These are phyloP conservation scores for Entomobrya proxima DNA, from an alignment of 2,888 invertebrate species.

Conservation along the genomic window DNA sequence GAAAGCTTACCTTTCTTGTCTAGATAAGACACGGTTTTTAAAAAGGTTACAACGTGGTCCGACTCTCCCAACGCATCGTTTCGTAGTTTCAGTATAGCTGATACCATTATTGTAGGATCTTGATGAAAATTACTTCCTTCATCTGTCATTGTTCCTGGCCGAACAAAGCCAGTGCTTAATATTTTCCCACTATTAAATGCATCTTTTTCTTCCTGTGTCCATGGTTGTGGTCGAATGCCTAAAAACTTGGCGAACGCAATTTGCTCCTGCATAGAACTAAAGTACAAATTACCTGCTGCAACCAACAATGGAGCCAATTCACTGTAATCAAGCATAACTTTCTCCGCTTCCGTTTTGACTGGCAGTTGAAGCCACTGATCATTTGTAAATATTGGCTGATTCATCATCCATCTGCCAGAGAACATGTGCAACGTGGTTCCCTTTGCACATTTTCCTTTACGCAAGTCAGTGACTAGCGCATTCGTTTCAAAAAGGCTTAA, in stretches of 20 bases:
- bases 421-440: constrained; percentile 36
- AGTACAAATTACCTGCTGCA: constrained; percentile 39
- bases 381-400: constrained; percentile 7
- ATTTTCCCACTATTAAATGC: background rate
- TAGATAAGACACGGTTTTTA: too few relatives aligned
- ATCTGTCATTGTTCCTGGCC: background rate
- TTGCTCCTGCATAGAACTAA: constrained; percentile 11
- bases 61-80: background rate
- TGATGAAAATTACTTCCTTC: background rate
- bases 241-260: constrained; percentile 45
- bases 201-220: background rate
- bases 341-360: background rate
- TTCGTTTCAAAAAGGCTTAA: constrained; percentile 23
- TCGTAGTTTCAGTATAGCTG: background rate
- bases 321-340: background rate
- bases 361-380: background rate
- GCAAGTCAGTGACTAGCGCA: background rate
- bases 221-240: background rate
- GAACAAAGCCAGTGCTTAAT: constrained; percentile 24
- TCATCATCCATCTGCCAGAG: background rate
- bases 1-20: too few relatives aligned
- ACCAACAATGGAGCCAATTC: constrained; percentile 13
- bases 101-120: constrained; percentile 21
- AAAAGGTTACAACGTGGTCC: too few relatives aligned
- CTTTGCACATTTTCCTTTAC: background rate